Evolutionary conservation across 2,888 invertebrate species (phyloP).

Genomic region (Ichneumon xanthorius): DNA sequence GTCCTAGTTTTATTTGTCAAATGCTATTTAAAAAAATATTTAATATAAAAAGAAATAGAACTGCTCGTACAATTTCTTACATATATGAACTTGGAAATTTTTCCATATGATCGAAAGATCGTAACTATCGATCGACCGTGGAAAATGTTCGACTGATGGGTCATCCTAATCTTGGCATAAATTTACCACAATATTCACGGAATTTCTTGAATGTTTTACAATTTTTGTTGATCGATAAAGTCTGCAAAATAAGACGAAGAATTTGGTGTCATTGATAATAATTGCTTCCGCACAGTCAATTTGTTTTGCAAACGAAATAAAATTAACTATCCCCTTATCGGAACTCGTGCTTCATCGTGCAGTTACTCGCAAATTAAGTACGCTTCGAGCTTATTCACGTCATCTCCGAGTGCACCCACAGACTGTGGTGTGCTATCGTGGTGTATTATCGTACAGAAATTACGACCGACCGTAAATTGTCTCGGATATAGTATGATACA

Average conservation of each 20-base stretch:
- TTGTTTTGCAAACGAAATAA: not conserved
- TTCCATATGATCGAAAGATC: too few relatives aligned
- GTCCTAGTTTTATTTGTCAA: too few relatives aligned
- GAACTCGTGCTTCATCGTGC: not conserved
- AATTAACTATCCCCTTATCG: slow-evolving; percentile 3
- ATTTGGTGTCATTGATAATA: not conserved
- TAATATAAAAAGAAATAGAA: too few relatives aligned
- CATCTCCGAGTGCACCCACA: slow-evolving; percentile 43
- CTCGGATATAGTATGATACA: slow-evolving; percentile 29
- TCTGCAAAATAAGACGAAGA: not conserved
- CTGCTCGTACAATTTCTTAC: too few relatives aligned
- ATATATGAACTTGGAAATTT: too few relatives aligned
- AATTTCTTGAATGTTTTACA: not conserved
- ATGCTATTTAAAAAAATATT: too few relatives aligned
- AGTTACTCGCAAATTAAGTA: slow-evolving; percentile 6
- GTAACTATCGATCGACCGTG: too few relatives aligned
- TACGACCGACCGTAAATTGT: slow-evolving; percentile 60
- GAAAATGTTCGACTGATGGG: not conserved
- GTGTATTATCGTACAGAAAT: slow-evolving; percentile 44
- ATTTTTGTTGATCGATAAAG: not conserved
- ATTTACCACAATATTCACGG: too few relatives aligned
- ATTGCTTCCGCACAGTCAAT: not conserved
- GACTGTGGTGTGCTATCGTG: slow-evolving; percentile 21
- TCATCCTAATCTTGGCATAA: not conserved
- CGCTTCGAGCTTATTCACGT: slow-evolving; percentile 10